Evolutionary conservation across 2,113 vertebrate species (phyloP), one percentile per base, ranked within the genome.

Genomic region (Podarcis muralis): DNA sequence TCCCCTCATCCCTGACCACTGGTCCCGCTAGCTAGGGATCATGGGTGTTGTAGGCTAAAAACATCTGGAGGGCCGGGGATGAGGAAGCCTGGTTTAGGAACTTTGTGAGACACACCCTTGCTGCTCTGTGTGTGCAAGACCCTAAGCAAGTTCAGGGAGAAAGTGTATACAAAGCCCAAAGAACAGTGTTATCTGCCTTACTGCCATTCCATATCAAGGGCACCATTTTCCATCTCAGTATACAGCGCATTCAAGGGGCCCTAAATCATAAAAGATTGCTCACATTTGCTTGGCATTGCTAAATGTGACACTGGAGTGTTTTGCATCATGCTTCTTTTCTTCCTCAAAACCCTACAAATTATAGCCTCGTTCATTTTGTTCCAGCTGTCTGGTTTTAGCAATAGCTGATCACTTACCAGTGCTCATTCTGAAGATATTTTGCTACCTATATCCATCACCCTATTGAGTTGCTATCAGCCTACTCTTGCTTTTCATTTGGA

Each of bases 401-500:
- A 0, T 6, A 15, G 2, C 69, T 1, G 48, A 57, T 86, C 59
- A 6, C 27, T 6, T 77, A 4, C 0, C 30, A 72, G 6, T 81
- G 1, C 0, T 85, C 66, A 83, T n/a, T 2, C 0, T 1, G 16
- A 66, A 72, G 3, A 7, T 66, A 0, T 20, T 30, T 88, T 88
- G 25, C 77, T 92, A 7, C 32, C 48, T 84, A 43, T 65, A 87
- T 65, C 5, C 12, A 77, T 72, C 59, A 88, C 0, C 71, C 23
- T 74, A 37, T 82, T 18, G 23, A 25, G 2, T 57, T 84, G 84
- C 65, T 83, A 66, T 76, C 27, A 89, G 35, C 27, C 43, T 16
- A 77, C 1, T 2, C 1, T 87, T 92, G 84, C 53, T 87, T 88
- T 53, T 86, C 37, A 25, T 81, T 65, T 6, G 9, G 89, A 86